Base-by-base conservation (phyloP, 37 sponge, comb jelly and placozoan species). In the Petrosia ficiformis region DNA sequence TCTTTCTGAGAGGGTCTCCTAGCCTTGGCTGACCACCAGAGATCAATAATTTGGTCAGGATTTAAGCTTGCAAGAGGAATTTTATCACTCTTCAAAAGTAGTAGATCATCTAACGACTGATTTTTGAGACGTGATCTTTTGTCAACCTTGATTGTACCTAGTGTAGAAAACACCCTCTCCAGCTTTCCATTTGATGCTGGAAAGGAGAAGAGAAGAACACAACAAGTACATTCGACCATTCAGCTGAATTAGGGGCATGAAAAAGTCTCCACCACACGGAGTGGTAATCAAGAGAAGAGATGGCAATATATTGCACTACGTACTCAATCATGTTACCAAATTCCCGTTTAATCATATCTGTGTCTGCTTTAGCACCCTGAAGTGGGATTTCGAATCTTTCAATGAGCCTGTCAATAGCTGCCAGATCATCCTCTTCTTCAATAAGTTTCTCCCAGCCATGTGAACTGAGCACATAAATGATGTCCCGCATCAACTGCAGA, bases 101-200 rank as follows among this genome's bases (percentile, higher is more conserved):
- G 42, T 37, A 80, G 52, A 36, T 80, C 72, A 77, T 67, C 48
- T 42, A 83, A 33, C 26, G 68, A 44, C n/a, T 68, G 59, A 24
- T 40, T 64, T 28, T 33, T 33, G 42, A 82, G 77, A 24, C 38
- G 43, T 25, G 69, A 35, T 35, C 84, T 60, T 56, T 83, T 83
- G 48, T 57, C 44, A 39, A 21, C 16, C 70, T 83, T 83, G 60
- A 83, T 76, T 10, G 63, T 33, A 40, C 36, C 64, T 39, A 77
- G 41, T 40, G 29, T 4, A 41, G 86, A 86, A 40, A 85, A n/a
- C n/a, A n/a, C n/a, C n/a, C n/a, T n/a, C n/a, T n/a, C n/a, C n/a
- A n/a, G n/a, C n/a, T n/a, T n/a, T 1, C 86, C 86, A 64, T 84
- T 84, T 14, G 79, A 78, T 5, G 52, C 79, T 48, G 79, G 85